Conservation (phyloP, 2,888 invertebrate species). For the Macrophya alboannulata region DNA sequence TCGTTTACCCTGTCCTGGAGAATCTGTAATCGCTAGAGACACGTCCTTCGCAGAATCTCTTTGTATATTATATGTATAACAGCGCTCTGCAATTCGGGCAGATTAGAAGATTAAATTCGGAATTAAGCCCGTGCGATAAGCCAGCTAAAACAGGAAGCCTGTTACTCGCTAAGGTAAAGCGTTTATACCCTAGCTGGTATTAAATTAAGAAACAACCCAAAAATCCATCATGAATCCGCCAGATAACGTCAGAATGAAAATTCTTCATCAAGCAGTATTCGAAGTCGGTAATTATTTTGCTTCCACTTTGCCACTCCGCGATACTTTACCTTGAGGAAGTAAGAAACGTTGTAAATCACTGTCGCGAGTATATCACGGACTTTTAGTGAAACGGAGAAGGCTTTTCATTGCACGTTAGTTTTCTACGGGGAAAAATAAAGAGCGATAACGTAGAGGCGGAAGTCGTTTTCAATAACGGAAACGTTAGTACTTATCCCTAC, state of each 20-base stretch:
- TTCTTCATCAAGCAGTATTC: not conserved
- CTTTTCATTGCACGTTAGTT: not conserved
- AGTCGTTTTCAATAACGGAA: conserved; percentile 52
- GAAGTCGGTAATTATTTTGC: not conserved
- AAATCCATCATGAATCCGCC: not conserved
- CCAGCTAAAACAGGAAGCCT: not conserved
- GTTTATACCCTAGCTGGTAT: not conserved
- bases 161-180: not conserved
- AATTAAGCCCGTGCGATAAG: conserved; percentile 1
- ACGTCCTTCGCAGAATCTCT: conserved; percentile 43
- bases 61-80: conserved; percentile 15
- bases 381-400: not conserved
- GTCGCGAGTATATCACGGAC: conserved; percentile 7
- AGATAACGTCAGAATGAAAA: not conserved
- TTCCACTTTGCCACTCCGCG: not conserved
- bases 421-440: conserved; percentile 1
- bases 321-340: not conserved
- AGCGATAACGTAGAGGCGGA: conserved; percentile 11
- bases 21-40: conserved; percentile 38
- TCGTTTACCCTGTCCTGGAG: not conserved
- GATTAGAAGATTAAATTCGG: conserved; percentile 33
- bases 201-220: not conserved
- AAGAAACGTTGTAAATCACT: conserved; percentile 37
- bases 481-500: conserved; percentile 30
- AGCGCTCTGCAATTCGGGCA: not conserved